A percentile compares a stretch with the other conserved stretches of the same genome.
Conservation (phyloP, 2,797 vertebrate genomes). For the Gorsachius magnificus region DNA sequence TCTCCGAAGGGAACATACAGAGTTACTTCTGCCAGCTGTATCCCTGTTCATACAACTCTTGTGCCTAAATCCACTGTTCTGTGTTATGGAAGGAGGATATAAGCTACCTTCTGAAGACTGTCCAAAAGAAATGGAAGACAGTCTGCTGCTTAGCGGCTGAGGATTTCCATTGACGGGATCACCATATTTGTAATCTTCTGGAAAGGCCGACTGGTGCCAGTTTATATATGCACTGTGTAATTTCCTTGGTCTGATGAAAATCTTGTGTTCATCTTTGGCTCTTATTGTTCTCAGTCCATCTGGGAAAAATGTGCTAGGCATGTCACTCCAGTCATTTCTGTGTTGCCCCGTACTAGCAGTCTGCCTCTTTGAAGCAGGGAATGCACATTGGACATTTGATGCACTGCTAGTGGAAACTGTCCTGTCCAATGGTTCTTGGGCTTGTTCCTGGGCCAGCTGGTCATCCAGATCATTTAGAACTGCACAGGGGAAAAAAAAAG, state of each 20-base stretch:
- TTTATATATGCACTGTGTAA: constrained; percentile 74
- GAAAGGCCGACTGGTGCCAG: constrained; percentile 56
- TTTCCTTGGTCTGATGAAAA: constrained; percentile 73
- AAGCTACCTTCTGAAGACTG: constrained; percentile 73
- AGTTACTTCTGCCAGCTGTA: constrained; percentile 58
- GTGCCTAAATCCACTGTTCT: constrained; percentile 61
- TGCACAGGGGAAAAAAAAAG: neutral
- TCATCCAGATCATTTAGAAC: constrained; percentile 81
- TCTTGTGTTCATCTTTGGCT: constrained; percentile 71
- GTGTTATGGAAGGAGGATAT: constrained; percentile 52
- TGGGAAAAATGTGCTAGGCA: constrained; percentile 61
- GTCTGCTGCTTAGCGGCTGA: constrained; percentile 14
- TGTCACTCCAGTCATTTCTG: constrained; percentile 50
- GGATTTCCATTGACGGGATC: constrained; percentile 48
- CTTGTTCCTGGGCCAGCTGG: constrained; percentile 78
- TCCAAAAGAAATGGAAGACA: constrained; percentile 13
- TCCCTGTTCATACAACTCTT: constrained; percentile 6
- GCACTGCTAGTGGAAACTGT: neutral
- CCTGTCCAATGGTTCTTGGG: constrained; percentile 14
- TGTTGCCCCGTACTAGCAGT: neutral
- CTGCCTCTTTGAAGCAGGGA: constrained; percentile 2
- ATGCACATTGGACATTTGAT: constrained; percentile 6
- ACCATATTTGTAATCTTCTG: constrained; percentile 19
- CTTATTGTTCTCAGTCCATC: constrained; percentile 72
- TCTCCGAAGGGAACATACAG: constrained; percentile 56